Evolutionary conservation across 2,888 invertebrate species (phyloP).

Genomic region (Dryomyza anilis): DNA sequence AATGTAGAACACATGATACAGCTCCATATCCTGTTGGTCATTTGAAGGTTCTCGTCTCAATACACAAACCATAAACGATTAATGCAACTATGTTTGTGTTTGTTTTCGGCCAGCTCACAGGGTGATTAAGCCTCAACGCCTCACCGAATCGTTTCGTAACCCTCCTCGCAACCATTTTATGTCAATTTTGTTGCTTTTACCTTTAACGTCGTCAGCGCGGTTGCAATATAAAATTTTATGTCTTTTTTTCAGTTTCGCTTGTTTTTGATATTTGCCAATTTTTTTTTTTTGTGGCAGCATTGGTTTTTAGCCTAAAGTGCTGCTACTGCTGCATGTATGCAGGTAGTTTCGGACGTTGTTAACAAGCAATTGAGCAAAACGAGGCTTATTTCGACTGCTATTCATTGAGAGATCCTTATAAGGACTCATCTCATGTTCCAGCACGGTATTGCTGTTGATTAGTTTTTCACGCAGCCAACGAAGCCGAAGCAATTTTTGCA

Average conservation of each 20-base stretch:
- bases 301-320: no score
- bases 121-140: constrained; percentile 8
- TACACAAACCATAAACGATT: constrained; percentile 23
- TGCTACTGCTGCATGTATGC: constrained; percentile 26
- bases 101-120: not conserved
- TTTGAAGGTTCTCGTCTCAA: not conserved
- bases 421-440: not conserved
- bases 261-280: no score
- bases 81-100: constrained; percentile 19
- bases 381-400: not conserved
- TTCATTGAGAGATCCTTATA: not conserved
- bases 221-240: constrained; percentile 33
- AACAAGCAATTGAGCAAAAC: constrained; percentile 31
- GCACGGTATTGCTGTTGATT: no score
- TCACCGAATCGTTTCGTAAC: no score
- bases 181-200: constrained; percentile 23
- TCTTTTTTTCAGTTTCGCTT: constrained; percentile 26
- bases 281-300: no score
- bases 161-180: not conserved
- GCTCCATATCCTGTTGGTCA: no score
- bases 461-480: constrained; percentile 13
- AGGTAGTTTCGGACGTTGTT: constrained; percentile 29
- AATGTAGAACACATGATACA: no score
- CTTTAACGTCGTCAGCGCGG: constrained; percentile 11
- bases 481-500: not conserved